Evolutionary conservation across 2,888 invertebrate species (phyloP).

Genomic region (Agrotis segetum): DNA sequence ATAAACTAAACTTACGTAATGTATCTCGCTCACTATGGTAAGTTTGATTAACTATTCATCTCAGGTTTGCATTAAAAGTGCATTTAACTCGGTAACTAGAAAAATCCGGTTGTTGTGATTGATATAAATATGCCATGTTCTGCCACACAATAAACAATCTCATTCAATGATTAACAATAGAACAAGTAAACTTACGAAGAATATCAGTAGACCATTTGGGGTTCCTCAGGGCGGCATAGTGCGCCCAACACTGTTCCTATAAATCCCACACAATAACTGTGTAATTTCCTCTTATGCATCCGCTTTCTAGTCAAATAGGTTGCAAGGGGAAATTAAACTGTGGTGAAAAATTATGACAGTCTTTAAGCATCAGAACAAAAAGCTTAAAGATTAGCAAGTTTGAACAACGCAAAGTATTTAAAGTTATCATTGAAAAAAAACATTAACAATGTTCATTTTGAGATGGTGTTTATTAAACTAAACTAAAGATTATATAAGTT

Average conservation of each 20-base stretch:
- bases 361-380: not conserved
- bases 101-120: constrained; percentile 14
- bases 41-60: constrained; percentile 34
- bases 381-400: not conserved
- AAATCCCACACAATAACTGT: not conserved
- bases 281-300: constrained; percentile 18
- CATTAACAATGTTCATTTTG: not conserved
- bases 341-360: not conserved
- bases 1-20: constrained; percentile 43
- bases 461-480: not conserved
- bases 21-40: constrained; percentile 23
- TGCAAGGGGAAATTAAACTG: constrained; percentile 3
- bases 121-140: constrained; percentile 2
- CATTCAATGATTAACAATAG: not conserved
- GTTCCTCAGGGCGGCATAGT: constrained; percentile 17
- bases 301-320: not conserved
- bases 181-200: not conserved
- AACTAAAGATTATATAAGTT: not conserved
- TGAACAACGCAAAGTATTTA: not conserved
- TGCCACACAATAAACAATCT: constrained; percentile 1
- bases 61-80: constrained; percentile 29
- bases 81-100: constrained; percentile 29
- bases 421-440: not conserved
- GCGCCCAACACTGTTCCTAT: constrained; percentile 6
- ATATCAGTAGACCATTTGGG: constrained; percentile 4